Base-by-base conservation (phyloP, 2,888 invertebrate species). In the Mythimna pallens region DNA sequence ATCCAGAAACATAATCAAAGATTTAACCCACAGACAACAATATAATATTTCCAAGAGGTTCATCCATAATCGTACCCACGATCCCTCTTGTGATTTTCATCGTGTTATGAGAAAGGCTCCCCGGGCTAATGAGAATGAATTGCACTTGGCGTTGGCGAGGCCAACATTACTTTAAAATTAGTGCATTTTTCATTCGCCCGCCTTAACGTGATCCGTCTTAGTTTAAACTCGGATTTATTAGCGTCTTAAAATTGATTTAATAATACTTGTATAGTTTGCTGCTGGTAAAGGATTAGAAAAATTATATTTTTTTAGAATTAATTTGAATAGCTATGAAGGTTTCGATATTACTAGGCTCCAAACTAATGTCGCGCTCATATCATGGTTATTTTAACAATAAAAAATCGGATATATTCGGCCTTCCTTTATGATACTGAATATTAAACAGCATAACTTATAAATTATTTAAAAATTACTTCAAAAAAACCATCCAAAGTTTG, bases 41-140 rank as follows among this genome's bases (percentile, higher is more conserved):
- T 78, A 82, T 78, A 68, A 82, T 70, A 80, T 77, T 77, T 65
- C 66, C 20, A 72, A 80, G 68, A 72, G 70, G 76, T 78, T 83
- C 80, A 65, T 69, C 65, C 68, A 78, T 66, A 68, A 65, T 73
- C 75, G 84, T 69, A 76, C 75, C 82, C 65, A 74, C 40, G 59
- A 65, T 71, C 64, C 82, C 83, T 84, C 85, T 87, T 81, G 85
- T 87, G 91, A 92, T 91, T 90, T 84, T 89, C 89, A 88, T 87
- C 88, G 88, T 87, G 91, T 92, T 93, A 94, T 93, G 93, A 94
- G 92, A 91, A 92, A 92, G 89, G 91, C 89, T 88, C 86, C 89
- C 87, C 81, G 82, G 84, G 88, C 93, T 95, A 95, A 95, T 95
- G 95, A 95, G 93, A 94, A 95, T 92, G 91, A 95, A 95, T 95